These are phyloP conservation scores for Chelonus formosanus DNA, from an alignment of 2,888 invertebrate genomes.

Conservation along the genomic window DNA sequence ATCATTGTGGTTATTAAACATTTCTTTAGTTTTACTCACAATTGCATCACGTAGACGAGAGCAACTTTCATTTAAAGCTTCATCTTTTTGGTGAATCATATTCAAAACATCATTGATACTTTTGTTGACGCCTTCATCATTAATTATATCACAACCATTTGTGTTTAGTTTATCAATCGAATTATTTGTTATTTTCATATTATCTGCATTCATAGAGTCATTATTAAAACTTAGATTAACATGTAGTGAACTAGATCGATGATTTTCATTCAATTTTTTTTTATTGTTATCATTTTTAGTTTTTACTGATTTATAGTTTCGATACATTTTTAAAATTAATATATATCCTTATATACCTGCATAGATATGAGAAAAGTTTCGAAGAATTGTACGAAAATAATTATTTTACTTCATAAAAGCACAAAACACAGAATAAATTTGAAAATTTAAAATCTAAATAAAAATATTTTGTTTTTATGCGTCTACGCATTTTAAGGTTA, in stretches of 20 bases:
- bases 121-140: background rate
- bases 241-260: conserved; percentile 49
- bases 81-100: conserved; percentile 41
- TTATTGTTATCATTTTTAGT: background rate
- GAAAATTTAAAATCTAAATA: too few relatives aligned
- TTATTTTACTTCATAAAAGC: too few relatives aligned
- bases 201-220: conserved; percentile 46
- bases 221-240: conserved; percentile 55
- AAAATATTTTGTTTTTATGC: too few relatives aligned
- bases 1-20: conserved; percentile 44
- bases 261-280: background rate
- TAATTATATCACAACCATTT: background rate
- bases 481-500: too few relatives aligned
- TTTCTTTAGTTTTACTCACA: conserved; percentile 49
- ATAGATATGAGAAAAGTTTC: too few relatives aligned
- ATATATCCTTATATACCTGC: too few relatives aligned
- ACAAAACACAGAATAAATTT: too few relatives aligned
- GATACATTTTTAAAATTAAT: too few relatives aligned
- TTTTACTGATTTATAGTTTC: too few relatives aligned
- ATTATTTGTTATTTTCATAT: conserved; percentile 16
- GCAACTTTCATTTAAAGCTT: conserved; percentile 43
- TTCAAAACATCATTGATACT: conserved; percentile 17
- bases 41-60: conserved; percentile 49
- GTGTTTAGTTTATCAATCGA: background rate
- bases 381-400: too few relatives aligned